phyloP scores from a whole-genome alignment of 2,113 vertebrate species.

The Erinaceus europaeus region DNA sequence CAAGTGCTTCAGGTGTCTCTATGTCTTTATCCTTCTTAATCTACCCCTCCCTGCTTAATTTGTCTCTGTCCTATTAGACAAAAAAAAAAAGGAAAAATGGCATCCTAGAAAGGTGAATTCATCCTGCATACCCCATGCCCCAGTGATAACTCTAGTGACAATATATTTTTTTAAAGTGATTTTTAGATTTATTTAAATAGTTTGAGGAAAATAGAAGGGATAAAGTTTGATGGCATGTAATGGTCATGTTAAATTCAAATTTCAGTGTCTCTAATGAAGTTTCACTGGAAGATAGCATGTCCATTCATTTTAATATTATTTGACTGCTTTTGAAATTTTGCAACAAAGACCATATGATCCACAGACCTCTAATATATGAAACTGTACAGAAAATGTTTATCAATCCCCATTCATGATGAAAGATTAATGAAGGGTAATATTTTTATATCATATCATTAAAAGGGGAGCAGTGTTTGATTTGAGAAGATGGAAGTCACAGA shows the following conservation, averaged over 20 bases:
- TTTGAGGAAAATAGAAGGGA: neutral
- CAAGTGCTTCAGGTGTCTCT: too few species aligned
- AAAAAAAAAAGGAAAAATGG: too few species aligned
- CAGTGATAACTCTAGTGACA: too few species aligned
- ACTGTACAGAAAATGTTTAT: neutral
- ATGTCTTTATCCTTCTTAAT: too few species aligned
- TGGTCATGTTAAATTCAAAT: neutral
- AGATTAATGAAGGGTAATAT: conserved; percentile 12
- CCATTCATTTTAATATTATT: neutral
- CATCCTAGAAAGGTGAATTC: too few species aligned
- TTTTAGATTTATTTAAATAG: neutral
- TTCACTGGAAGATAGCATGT: neutral
- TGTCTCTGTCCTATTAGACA: too few species aligned
- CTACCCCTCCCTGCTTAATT: too few species aligned
- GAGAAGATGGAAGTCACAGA: neutral
- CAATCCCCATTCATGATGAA: neutral
- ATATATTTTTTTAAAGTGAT: too few species aligned
- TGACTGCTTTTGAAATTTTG: neutral
- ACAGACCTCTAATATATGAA: conserved; percentile 3
- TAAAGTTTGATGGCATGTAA: neutral
- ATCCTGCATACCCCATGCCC: too few species aligned
- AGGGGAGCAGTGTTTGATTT: neutral
- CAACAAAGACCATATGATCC: neutral
- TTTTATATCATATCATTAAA: neutral
- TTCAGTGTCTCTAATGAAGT: neutral